These are phyloP conservation scores for Brachylomia viminalis DNA, from an alignment of 2,888 invertebrate species.

Conservation along the genomic window DNA sequence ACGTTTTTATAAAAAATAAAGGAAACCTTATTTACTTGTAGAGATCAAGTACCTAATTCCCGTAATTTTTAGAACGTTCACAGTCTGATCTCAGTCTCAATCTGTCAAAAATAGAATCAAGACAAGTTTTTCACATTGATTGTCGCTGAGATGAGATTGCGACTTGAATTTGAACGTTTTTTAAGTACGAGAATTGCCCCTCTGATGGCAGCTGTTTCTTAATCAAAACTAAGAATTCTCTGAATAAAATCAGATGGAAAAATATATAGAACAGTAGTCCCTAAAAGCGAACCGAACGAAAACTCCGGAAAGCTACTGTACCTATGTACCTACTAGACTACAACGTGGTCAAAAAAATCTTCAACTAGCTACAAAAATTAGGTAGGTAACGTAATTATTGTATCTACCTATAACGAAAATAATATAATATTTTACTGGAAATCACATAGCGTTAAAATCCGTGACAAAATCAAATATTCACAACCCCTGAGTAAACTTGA, in stretches of 20 bases:
- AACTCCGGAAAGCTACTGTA: too few relatives aligned
- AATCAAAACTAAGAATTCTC: neutral
- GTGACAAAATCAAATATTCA: constrained; percentile 27
- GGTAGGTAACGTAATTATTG: neutral
- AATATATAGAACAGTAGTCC: neutral
- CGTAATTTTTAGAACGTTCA: too few relatives aligned
- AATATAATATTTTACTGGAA: neutral
- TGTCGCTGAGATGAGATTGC: too few relatives aligned
- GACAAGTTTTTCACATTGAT: too few relatives aligned
- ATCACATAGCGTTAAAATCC: constrained; percentile 10
- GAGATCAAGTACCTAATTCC: too few relatives aligned
- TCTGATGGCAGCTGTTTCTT: constrained; percentile 1
- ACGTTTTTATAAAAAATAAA: constrained; percentile 4
- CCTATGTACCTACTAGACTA: neutral
- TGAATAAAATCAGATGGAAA: neutral
- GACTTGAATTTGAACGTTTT: too few relatives aligned
- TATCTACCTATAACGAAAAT: neutral
- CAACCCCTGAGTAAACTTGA: neutral
- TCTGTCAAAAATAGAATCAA: too few relatives aligned
- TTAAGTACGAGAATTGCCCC: too few relatives aligned
- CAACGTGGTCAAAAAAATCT: neutral
- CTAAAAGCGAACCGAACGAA: neutral
- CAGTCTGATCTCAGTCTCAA: too few relatives aligned
- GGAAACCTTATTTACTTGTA: neutral
- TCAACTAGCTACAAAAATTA: neutral